Evolutionary conservation across 2,113 vertebrate species (phyloP).

Genomic region (Sinocyclocheilus grahami): DNA sequence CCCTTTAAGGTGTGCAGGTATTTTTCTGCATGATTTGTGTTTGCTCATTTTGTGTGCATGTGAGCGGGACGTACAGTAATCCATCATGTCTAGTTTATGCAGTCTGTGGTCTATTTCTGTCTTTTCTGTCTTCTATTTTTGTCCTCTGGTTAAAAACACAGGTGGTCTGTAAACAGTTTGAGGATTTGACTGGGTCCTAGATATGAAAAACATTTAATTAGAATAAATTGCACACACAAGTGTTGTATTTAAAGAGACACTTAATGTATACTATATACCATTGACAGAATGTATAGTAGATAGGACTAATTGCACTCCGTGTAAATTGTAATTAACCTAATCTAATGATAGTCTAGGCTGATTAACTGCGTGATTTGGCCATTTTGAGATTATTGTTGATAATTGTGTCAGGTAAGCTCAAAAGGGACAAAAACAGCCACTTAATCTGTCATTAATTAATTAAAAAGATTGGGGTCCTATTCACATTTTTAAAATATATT

Average conservation of each 20-base stretch:
- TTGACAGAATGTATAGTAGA: neutral
- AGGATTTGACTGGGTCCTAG: neutral
- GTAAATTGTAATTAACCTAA: neutral
- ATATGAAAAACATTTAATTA: neutral
- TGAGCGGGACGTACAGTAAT: neutral
- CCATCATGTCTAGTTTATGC: slow-evolving; percentile 1
- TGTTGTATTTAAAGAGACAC: neutral
- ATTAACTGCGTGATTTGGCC: neutral
- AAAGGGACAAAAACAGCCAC: neutral
- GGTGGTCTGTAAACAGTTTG: neutral
- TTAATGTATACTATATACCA: neutral
- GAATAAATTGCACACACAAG: neutral
- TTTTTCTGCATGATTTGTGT: neutral
- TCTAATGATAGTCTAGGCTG: neutral
- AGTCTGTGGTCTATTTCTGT: slow-evolving; percentile 13
- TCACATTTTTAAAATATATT: neutral
- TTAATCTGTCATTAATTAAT: neutral
- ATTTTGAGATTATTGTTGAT: neutral
- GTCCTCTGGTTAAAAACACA: neutral
- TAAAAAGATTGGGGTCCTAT: neutral
- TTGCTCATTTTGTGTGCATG: neutral
- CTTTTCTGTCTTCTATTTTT: neutral
- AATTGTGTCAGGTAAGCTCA: neutral
- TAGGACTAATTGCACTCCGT: neutral
- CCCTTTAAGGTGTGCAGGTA: neutral